phyloP scores from a whole-genome alignment of 2,113 vertebrate genomes.

The Trochalopteron elliotii region DNA sequence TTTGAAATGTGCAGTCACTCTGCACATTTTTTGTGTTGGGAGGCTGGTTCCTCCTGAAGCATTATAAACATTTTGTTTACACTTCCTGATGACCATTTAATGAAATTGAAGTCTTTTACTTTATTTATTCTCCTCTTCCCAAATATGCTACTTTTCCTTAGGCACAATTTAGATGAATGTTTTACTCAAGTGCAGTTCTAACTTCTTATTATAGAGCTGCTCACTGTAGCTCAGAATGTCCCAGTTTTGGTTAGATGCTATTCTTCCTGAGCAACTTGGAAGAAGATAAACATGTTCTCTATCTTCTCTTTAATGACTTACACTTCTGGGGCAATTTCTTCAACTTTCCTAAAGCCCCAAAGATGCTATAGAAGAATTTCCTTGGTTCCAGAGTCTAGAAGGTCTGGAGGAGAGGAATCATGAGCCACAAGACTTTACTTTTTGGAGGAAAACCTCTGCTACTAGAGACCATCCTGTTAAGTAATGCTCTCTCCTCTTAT shows the following conservation, averaged over 20 bases:
- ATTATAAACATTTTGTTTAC: neutral
- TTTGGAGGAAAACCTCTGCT: neutral
- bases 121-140: neutral
- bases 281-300: neutral
- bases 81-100: conserved; percentile 29
- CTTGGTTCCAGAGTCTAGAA: neutral
- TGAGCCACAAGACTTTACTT: neutral
- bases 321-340: neutral
- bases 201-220: neutral
- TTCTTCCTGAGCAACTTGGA: neutral
- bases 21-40: neutral
- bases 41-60: neutral
- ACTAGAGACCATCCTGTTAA: neutral
- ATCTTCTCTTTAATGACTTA: neutral
- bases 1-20: neutral
- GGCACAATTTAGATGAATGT: neutral
- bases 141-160: neutral
- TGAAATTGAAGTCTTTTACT: neutral
- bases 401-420: neutral
- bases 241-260: neutral
- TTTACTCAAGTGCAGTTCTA: neutral
- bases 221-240: neutral
- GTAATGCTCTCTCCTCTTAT: neutral
- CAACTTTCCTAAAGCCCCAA: neutral
- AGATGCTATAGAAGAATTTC: neutral